Base-by-base conservation (phyloP, 1,140 invertebrate species). In the Dinoponera quadriceps region DNA sequence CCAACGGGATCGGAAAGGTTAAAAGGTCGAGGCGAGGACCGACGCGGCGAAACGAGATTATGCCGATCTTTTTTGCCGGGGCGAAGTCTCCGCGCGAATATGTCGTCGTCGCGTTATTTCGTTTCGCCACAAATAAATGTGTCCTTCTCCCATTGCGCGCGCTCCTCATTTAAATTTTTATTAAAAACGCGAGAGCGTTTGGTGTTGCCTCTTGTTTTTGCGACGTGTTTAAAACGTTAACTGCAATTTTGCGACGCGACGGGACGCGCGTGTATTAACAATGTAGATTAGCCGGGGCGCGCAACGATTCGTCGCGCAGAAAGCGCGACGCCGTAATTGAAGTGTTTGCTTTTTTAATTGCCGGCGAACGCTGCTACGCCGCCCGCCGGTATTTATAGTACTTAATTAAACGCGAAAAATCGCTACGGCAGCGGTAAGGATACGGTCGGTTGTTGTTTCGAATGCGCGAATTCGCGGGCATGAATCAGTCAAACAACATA, bases 291-390 rank as follows among this genome's bases (percentile, higher is more conserved):
- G 65, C 51, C 59, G 29, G 22, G 18, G 65, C 74, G 62, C 22
- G 63, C 4, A 69, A 55, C 75, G 75, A 69, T 78, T 55, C 62
- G 27, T 27, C 18, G n/a, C 54, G n/a, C n/a, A 20, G 4, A 75
- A 62, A 69, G 74, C 54, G 49, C 73, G 33, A 66, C 16, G 65
- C 65, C 49, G 51, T 71, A 71, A 80, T 69, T 54, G 65, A 57
- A 71, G 69, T n/a, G n/a, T 80, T 80, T 57, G 22, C 22, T 80
- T 80, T 80, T 80, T 69, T 80, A 80, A 80, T 80, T 71, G 75
- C 29, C 44, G 29, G 65, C 49, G 59, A 78, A 80, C 75, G 51
- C n/a, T n/a, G n/a, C n/a, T n/a, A n/a, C 29, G 51, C 22, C 65
- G 38, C 51, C 25, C 44, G 27, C 49, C 27, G 51, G 14, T 71